A percentile compares a stretch with the other conserved stretches of the same genome.
Evolutionary conservation across 2,888 invertebrate genomes (phyloP).

Genomic region (Apamea anceps): DNA sequence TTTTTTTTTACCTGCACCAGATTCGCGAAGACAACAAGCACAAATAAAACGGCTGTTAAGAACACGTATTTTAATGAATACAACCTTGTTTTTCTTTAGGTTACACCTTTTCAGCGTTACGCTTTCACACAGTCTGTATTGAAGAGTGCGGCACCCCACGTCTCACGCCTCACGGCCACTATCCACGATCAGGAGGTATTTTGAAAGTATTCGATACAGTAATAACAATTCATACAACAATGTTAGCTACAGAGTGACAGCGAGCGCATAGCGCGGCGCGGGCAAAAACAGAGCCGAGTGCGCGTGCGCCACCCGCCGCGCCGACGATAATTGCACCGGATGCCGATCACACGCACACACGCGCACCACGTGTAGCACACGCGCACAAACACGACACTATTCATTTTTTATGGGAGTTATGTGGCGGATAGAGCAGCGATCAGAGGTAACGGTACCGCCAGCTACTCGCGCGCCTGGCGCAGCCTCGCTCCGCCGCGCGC

Average conservation of each 20-base stretch:
- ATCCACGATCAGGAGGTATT: background rate
- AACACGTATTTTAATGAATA: background rate
- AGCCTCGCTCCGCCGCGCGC: slow-evolving; percentile 1
- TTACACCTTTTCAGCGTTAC: background rate
- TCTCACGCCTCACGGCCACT: background rate
- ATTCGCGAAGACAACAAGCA: background rate
- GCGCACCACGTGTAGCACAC: background rate
- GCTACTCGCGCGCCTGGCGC: slow-evolving; percentile 24
- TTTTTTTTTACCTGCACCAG: background rate
- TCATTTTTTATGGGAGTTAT: slow-evolving; percentile 40
- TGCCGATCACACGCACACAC: slow-evolving; percentile 58
- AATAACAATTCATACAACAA: slow-evolving; percentile 8
- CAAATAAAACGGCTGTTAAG: no score
- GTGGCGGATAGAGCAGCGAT: slow-evolving; percentile 38
- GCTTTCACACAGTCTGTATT: background rate
- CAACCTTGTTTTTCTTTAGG: background rate
- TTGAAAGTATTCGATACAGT: slow-evolving; percentile 5
- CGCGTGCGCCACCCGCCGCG: slow-evolving; percentile 55
- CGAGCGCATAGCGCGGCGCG: slow-evolving; percentile 18
- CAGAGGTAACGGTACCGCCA: slow-evolving; percentile 56
- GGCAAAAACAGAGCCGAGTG: slow-evolving; percentile 55
- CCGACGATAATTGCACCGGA: slow-evolving; percentile 63
- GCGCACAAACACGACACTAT: slow-evolving; percentile 16
- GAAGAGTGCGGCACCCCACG: background rate
- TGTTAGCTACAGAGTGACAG: slow-evolving; percentile 36